A percentile compares a stretch with the other conserved stretches of the same genome.
phyloP scores from a whole-genome alignment of 1,140 invertebrate genomes.

The Drosophila seguyi region DNA sequence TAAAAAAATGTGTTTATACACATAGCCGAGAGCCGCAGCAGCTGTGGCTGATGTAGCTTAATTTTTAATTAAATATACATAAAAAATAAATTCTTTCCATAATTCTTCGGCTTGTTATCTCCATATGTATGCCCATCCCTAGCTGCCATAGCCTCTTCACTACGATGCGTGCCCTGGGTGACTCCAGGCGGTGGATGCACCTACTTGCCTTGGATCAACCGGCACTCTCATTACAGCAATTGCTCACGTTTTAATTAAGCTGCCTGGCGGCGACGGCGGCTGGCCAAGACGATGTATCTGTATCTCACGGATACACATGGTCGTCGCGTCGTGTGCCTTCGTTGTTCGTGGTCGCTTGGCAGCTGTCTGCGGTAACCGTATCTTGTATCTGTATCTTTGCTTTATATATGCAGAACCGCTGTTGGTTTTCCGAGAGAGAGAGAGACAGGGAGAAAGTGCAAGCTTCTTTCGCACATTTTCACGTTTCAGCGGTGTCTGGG shows the following conservation, averaged over 20 bases:
- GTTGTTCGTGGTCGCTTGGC: slow-evolving; percentile 10
- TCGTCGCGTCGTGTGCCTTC: slow-evolving; percentile 13
- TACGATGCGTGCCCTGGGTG: slow-evolving; percentile 28
- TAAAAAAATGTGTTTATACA: too few species aligned
- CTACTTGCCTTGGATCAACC: slow-evolving; percentile 47
- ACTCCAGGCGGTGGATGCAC: slow-evolving; percentile 9
- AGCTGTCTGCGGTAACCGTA: slow-evolving; percentile 17
- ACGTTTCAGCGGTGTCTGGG: neutral
- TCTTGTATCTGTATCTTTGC: slow-evolving; percentile 24
- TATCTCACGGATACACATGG: slow-evolving; percentile 40
- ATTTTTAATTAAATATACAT: too few species aligned
- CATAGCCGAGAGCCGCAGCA: too few species aligned
- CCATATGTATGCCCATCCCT: slow-evolving; percentile 1
- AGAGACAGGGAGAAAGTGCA: slow-evolving; percentile 45
- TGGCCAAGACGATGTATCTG: slow-evolving; percentile 35
- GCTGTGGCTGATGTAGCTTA: too few species aligned
- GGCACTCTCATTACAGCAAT: slow-evolving; percentile 54
- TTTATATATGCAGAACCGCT: slow-evolving; percentile 37
- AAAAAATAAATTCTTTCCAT: too few species aligned
- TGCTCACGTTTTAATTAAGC: slow-evolving; percentile 71
- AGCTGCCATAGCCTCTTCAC: neutral
- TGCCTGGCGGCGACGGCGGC: slow-evolving; percentile 10
- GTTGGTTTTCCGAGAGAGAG: slow-evolving; percentile 32
- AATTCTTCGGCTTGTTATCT: too few species aligned
- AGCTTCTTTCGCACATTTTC: slow-evolving; percentile 27